Evolutionary conservation across 2,113 vertebrate species (phyloP).

Genomic region (Syrrhaptes paradoxus): DNA sequence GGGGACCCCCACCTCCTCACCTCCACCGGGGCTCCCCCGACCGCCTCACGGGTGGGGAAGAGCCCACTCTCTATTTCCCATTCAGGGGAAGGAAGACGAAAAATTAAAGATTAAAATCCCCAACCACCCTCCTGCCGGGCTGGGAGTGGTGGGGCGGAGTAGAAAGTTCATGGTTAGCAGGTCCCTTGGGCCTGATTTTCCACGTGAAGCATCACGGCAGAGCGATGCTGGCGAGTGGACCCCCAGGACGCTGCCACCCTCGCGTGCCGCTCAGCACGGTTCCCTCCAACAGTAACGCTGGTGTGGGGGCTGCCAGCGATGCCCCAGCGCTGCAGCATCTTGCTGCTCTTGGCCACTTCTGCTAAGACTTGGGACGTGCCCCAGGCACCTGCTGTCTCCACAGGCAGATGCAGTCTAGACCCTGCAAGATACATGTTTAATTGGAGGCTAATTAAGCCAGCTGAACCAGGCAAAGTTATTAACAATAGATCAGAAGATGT

Average conservation of each 20-base stretch:
- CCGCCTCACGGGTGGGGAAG: fast-evolving
- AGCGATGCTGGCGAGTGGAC: background rate
- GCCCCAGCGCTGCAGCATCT: background rate
- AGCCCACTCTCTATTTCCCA: fast-evolving
- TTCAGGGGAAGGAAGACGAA: background rate
- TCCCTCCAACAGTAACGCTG: background rate
- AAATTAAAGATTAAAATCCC: background rate
- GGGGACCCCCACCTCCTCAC: background rate
- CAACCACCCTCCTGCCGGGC: background rate
- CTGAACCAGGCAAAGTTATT: background rate
- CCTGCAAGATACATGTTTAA: background rate
- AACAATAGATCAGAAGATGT: background rate
- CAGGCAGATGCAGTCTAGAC: background rate
- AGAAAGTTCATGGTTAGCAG: background rate
- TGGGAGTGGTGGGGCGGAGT: background rate
- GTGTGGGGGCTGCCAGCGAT: background rate
- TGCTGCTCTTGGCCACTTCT: background rate
- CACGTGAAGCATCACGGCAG: background rate
- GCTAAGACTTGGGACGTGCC: background rate
- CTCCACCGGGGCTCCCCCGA: background rate
- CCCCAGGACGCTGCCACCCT: too few species aligned
- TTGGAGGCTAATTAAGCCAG: background rate
- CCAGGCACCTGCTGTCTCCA: background rate
- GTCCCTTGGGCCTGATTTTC: background rate
- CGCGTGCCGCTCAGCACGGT: background rate